A percentile compares a stretch with the other conserved stretches of the same genome.
phyloP scores from a whole-genome alignment of 1,140 invertebrate species.

The Antheraea mylitta region DNA sequence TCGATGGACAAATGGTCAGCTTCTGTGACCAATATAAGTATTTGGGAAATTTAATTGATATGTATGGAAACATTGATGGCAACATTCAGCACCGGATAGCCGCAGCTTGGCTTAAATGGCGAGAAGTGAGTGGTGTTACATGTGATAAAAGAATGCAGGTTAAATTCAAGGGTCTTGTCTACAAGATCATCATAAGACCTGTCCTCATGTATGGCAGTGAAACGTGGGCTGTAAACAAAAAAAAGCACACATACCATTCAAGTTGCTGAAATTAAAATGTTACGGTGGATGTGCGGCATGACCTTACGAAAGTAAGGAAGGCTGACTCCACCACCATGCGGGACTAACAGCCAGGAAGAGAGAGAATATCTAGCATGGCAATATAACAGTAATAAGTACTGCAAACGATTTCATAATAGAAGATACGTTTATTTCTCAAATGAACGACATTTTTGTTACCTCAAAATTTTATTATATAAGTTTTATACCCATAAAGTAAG shows the following conservation, averaged over 20 bases:
- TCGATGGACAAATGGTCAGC: not conserved
- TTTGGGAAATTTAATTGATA: not conserved
- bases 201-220: not conserved
- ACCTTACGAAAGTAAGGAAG: too few relatives aligned
- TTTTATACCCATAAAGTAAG: too few relatives aligned
- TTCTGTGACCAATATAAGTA: not conserved
- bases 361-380: too few relatives aligned
- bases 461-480: too few relatives aligned
- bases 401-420: too few relatives aligned
- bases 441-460: too few relatives aligned
- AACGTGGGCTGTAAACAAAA: not conserved
- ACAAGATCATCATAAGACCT: constrained; percentile 13
- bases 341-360: too few relatives aligned
- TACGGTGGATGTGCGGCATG: too few relatives aligned
- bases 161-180: constrained; percentile 23
- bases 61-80: not conserved
- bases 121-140: not conserved
- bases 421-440: too few relatives aligned
- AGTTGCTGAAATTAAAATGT: too few relatives aligned
- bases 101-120: not conserved
- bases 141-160: constrained; percentile 2
- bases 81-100: constrained; percentile 14
- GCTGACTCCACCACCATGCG: too few relatives aligned
- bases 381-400: too few relatives aligned
- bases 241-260: not conserved